phyloP scores from a whole-genome alignment of 1,140 invertebrate genomes.

The Riptortus pedestris region DNA sequence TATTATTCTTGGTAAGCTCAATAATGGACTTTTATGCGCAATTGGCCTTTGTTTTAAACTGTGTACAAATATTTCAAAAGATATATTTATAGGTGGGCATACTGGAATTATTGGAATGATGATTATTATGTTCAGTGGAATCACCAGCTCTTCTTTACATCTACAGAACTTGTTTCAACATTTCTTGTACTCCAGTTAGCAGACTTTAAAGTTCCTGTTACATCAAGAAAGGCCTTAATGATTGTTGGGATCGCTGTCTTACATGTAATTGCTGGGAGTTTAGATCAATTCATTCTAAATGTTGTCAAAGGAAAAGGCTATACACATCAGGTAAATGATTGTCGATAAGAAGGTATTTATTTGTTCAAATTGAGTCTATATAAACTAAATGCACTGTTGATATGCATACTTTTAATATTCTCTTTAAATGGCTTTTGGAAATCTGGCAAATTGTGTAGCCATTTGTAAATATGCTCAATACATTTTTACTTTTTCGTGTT shows the following conservation, averaged over 20 bases:
- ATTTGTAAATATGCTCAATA: too few relatives aligned
- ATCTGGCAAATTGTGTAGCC: too few relatives aligned
- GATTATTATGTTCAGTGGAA: conserved; percentile 67
- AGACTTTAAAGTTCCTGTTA: conserved; percentile 45
- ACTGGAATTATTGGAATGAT: conserved; percentile 76
- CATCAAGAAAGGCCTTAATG: conserved; percentile 49
- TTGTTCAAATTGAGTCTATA: too few relatives aligned
- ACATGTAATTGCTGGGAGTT: conserved; percentile 59
- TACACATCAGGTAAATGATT: conserved; percentile 52
- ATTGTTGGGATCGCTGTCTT: conserved; percentile 55
- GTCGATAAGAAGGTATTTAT: neutral
- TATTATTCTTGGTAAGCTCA: conserved; percentile 56
- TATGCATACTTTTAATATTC: too few relatives aligned
- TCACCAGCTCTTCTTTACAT: conserved; percentile 63
- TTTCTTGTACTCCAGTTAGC: conserved; percentile 49
- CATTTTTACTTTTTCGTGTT: too few relatives aligned
- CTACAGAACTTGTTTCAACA: conserved; percentile 63
- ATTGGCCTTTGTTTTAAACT: too few relatives aligned
- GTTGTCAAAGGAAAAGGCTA: conserved; percentile 58
- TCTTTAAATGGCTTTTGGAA: too few relatives aligned
- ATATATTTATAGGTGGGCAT: conserved; percentile 51
- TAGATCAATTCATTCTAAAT: conserved; percentile 65
- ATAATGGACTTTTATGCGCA: too few relatives aligned
- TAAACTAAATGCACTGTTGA: too few relatives aligned
- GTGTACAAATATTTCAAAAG: too few relatives aligned